These are phyloP conservation scores for Antitype chi DNA, from an alignment of 2,888 invertebrate genomes.

Conservation along the genomic window DNA sequence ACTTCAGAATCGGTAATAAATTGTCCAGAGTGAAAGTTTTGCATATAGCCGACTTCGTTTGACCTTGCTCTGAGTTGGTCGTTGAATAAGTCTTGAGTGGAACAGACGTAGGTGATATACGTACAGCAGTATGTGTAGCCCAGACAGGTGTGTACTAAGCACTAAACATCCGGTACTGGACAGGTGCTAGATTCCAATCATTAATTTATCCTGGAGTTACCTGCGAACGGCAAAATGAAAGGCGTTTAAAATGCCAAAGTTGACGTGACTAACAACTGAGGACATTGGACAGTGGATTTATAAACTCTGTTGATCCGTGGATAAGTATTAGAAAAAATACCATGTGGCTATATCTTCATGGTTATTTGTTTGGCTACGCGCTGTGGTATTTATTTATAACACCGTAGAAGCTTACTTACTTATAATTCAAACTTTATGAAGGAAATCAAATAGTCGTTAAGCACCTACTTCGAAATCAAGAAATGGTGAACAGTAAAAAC, in stretches of 20 bases:
- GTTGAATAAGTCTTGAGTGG: conserved; percentile 69
- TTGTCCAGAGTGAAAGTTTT: conserved; percentile 74
- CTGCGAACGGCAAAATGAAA: conserved; percentile 66
- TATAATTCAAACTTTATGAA: background rate
- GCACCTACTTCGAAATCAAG: background rate
- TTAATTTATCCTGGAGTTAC: conserved; percentile 53
- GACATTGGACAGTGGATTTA: conserved; percentile 43
- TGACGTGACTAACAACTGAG: conserved; percentile 50
- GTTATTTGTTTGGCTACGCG: background rate
- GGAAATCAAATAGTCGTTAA: background rate
- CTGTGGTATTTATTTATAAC: background rate
- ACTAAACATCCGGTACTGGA: conserved; percentile 69
- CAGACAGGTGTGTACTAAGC: conserved; percentile 65
- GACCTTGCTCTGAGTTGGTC: conserved; percentile 72
- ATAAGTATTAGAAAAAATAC: conserved; percentile 12
- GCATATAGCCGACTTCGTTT: conserved; percentile 66
- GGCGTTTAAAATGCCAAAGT: conserved; percentile 64
- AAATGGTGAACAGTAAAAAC: background rate
- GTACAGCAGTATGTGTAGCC: conserved; percentile 37
- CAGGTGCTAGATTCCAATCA: conserved; percentile 68
- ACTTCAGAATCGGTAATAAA: conserved; percentile 50
- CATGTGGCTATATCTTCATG: background rate
- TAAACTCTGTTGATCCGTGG: background rate
- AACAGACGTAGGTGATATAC: conserved; percentile 50
- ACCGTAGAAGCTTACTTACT: background rate